A percentile compares a stretch with the other conserved stretches of the same genome.
Evolutionary conservation across 2,888 invertebrate genomes (phyloP).

Genomic region (Lepidocyrtoides sp.): DNA sequence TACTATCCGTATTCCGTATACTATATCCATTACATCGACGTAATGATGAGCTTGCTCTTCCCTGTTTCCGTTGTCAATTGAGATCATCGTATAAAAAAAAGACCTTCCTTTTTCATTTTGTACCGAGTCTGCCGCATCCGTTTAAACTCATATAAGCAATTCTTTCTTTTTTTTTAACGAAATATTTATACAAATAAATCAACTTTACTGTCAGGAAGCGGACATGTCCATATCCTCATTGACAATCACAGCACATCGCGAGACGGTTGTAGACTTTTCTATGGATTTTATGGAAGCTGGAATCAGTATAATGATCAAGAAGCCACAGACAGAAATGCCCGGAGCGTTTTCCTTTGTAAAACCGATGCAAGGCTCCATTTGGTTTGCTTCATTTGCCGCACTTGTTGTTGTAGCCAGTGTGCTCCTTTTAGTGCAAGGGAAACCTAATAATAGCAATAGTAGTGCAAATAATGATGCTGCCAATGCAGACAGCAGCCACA

Average conservation of each 20-base stretch:
- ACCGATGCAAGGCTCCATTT: conserved; percentile 84
- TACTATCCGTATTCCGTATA: no score
- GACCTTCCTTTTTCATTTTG: conserved; percentile 10
- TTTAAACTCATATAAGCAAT: conserved; percentile 11
- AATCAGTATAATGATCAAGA: conserved; percentile 95
- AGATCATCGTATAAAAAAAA: neutral
- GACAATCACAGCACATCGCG: conserved; percentile 96
- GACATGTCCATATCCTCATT: conserved; percentile 96
- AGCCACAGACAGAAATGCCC: conserved; percentile 90
- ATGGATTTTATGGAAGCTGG: conserved; percentile 98
- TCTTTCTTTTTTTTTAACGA: conserved; percentile 8
- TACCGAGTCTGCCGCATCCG: neutral
- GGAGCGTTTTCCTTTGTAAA: conserved; percentile 91
- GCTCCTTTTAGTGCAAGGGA: conserved; percentile 84
- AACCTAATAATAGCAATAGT: conserved; percentile 64
- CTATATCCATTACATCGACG: neutral
- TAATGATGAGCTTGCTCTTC: conserved; percentile 24
- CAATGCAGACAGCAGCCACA: conserved; percentile 73
- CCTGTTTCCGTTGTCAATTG: neutral
- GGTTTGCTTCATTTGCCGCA: conserved; percentile 83
- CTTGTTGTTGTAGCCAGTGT: conserved; percentile 83
- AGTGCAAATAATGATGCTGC: conserved; percentile 54
- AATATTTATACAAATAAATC: conserved; percentile 38
- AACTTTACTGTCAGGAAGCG: conserved; percentile 89
- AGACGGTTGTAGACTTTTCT: conserved; percentile 98